These are phyloP conservation scores for Corydoras maculifer DNA, from an alignment of 2,113 vertebrate genomes.

Conservation along the genomic window DNA sequence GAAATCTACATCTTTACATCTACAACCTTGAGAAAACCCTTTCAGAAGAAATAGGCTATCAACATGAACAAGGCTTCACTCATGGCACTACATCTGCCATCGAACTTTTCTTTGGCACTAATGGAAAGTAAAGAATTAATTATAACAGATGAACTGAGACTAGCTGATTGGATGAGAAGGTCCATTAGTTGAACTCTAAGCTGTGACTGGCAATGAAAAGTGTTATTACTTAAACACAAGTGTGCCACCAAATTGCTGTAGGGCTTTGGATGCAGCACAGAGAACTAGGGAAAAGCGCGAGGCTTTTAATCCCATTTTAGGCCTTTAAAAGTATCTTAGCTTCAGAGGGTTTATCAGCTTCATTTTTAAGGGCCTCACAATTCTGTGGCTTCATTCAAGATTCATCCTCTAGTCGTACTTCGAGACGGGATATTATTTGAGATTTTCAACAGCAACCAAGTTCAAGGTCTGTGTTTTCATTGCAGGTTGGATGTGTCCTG, in stretches of 20 bases:
- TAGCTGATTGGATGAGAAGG: slow-evolving; percentile 25
- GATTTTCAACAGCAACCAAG: slow-evolving; percentile 15
- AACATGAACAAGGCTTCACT: no score
- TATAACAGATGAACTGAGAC: not conserved
- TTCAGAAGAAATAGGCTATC: no score
- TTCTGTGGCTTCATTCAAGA: slow-evolving; percentile 1
- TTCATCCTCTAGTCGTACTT: slow-evolving; percentile 18
- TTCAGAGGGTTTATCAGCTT: no score
- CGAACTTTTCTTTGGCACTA: no score
- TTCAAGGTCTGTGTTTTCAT: slow-evolving; percentile 32
- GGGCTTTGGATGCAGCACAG: not conserved
- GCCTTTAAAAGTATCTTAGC: no score
- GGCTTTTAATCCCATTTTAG: no score
- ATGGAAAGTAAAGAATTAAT: no score
- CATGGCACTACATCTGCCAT: no score
- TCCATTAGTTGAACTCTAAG: slow-evolving; percentile 12
- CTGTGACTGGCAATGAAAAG: slow-evolving; percentile 8
- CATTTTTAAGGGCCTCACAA: not conserved
- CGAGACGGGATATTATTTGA: slow-evolving; percentile 10
- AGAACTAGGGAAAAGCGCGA: no score
- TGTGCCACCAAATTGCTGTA: slow-evolving; percentile 17
- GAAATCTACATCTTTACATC: slow-evolving; percentile 32
- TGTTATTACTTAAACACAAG: slow-evolving; percentile 21
- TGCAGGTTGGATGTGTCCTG: slow-evolving; percentile 4
- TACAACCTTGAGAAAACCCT: slow-evolving; percentile 37